These are phyloP conservation scores for Laspeyria flexula DNA, from an alignment of 2,888 invertebrate species.

Conservation along the genomic window DNA sequence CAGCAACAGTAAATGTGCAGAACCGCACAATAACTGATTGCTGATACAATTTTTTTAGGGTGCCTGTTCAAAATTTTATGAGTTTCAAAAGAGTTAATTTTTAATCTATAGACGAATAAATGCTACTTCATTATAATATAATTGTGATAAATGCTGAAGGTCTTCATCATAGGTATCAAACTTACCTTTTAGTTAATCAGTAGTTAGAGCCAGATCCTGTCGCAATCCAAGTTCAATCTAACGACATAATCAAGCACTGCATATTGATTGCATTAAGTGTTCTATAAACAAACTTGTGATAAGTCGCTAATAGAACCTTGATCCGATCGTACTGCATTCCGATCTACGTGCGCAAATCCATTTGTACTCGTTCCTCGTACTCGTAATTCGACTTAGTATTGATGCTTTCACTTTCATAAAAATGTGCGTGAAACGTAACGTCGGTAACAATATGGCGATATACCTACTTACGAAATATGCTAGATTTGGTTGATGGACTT, in stretches of 20 bases:
- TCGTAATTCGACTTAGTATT: slow-evolving; percentile 13
- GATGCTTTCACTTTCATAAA: slow-evolving; percentile 47
- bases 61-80: too few species aligned
- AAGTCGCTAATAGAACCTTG: slow-evolving; percentile 37
- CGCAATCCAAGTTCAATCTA: too few species aligned
- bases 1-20: too few species aligned
- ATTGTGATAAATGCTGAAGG: too few species aligned
- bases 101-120: too few species aligned
- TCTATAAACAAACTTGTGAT: slow-evolving; percentile 21
- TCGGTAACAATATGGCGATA: slow-evolving; percentile 19
- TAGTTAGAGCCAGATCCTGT: too few species aligned
- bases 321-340: slow-evolving; percentile 41
- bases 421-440: slow-evolving; percentile 40
- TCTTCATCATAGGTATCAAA: not conserved
- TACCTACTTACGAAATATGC: slow-evolving; percentile 8
- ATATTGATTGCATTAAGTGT: slow-evolving; percentile 6
- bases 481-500: slow-evolving; percentile 10
- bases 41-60: too few species aligned
- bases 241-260: slow-evolving; percentile 10
- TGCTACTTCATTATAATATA: too few species aligned
- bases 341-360: slow-evolving; percentile 31
- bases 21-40: too few species aligned
- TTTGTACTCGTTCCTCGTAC: slow-evolving; percentile 15
- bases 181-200: slow-evolving; percentile 13
- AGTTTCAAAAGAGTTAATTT: too few species aligned